Base-by-base conservation (phyloP, 1,140 invertebrate species). In the Lepidurus arcticus region DNA sequence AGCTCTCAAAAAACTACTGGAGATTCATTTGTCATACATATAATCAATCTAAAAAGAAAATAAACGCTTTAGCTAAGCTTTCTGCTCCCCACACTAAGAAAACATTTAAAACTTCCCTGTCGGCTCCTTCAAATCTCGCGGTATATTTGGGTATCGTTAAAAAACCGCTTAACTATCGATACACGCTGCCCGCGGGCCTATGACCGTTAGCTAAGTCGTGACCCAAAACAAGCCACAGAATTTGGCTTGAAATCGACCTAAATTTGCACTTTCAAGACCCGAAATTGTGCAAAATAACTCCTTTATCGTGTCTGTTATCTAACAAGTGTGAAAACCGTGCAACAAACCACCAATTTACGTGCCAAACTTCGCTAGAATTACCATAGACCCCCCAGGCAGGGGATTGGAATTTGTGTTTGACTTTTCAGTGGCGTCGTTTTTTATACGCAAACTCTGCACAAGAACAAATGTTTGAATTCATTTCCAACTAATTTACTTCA, bases 221-320 rank as follows among this genome's bases (percentile, higher is more conserved):
- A 65, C 53, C 53, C 53, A 65, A 65, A 65, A 65, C 53, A 65
- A 65, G 53, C 16, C 53, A 13, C 53, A 65, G 53, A 65, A 34
- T 65, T 65, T 65, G 8, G 53, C 53, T 65, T 65, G 8, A 65
- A 65, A 65, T 65, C 53, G 16, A 21, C 21, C 16, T 21, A 65
- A 65, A 16, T 65, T 65, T 65, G 13, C 53, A 7, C 53, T 16
- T 16, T 65, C 21, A 7, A 1, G 16, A 0, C 13, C 13, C 1
- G 8, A n/a, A n/a, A 11, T 16, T 65, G 13, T 3, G 16, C 6
- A 9, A 65, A 65, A 65, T 16, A 13, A 65, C 21, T 13, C 13
- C 7, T 16, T 65, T n/a, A 65, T 16, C 6, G 53, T 65, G 8
- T 65, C 3, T 65, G 0, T 7, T 16, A n/a, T n/a, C n/a, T 65